Evolutionary conservation across 2,797 vertebrate species (phyloP).

Genomic region (Salmo trutta): DNA sequence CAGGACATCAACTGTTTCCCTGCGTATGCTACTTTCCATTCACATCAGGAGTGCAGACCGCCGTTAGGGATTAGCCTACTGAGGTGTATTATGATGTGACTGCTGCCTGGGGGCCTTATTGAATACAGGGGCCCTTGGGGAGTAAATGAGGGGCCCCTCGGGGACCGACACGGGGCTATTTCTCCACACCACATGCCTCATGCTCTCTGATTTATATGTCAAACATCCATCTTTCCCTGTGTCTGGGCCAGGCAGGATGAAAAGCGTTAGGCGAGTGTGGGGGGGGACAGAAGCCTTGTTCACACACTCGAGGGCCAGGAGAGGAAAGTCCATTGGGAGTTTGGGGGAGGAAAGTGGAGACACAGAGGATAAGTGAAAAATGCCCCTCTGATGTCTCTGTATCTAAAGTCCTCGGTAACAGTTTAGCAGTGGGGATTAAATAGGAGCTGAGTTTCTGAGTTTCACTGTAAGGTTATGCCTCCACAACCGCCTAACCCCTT

Average conservation of each 20-base stretch:
- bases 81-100: neutral
- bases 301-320: conserved; percentile 7
- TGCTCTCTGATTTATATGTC: neutral
- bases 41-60: neutral
- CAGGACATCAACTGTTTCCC: neutral
- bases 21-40: neutral
- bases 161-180: neutral
- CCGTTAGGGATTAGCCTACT: neutral
- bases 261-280: neutral
- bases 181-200: neutral
- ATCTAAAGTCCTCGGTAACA: neutral
- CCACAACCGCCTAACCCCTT: neutral
- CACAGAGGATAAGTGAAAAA: neutral
- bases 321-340: neutral
- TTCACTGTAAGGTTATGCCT: neutral
- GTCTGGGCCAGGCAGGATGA: neutral
- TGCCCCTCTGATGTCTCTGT: neutral
- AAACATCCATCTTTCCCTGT: neutral
- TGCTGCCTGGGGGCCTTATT: neutral
- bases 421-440: neutral
- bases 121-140: neutral
- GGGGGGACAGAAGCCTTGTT: neutral
- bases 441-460: neutral
- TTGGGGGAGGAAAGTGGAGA: neutral
- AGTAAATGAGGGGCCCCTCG: neutral